Evolutionary conservation across 1,140 invertebrate species (phyloP), one percentile per base, ranked within the genome.

Genomic region (Nasonia longicornis): DNA sequence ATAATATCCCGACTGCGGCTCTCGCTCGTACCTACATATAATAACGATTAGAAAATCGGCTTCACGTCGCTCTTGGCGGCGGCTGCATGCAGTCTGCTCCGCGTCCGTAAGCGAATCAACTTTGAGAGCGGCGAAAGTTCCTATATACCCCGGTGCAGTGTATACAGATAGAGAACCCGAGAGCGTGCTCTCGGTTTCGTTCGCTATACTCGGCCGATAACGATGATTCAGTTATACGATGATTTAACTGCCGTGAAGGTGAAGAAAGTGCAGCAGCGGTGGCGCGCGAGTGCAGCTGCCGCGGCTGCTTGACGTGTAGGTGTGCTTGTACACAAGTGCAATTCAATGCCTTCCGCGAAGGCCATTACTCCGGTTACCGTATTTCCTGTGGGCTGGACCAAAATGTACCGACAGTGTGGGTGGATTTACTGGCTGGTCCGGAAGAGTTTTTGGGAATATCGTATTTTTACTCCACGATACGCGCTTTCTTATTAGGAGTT

Each of bases 171-270:
- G 11, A 6, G 22, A 26, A 67, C n/a, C 64, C 12, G n/a, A 7
- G 77, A 16, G n/a, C 67, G 6, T 63, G 26, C 26, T 26, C 26
- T 67, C 42, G 38, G 48, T 35, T 58, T 58, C 45, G 20, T 63
- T 52, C 52, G 20, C 52, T 29, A n/a, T 29, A 7, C 14, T 45
- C 22, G 63, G 38, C 63, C 63, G 71, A 77, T 77, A 77, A 77
- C 73, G 80, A 81, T 76, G 80, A 76, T 76, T 81, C 73, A 71
- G 74, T 71, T 77, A 71, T 29, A 45, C n/a, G 64, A 42, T 77
- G 73, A 81, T 81, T 81, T 77, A 71, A 70, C 73, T 35, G 14
- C 79, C 45, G 45, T 70, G 74, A 76, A 77, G 80, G 52, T 77
- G 67, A 81, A 69, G 72, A 75, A 67, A 81, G 66, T 76, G 64